Evolutionary conservation across 92 coral and sea anemone genomes (phyloP).

Genomic region (Epizoanthus scotinus): DNA sequence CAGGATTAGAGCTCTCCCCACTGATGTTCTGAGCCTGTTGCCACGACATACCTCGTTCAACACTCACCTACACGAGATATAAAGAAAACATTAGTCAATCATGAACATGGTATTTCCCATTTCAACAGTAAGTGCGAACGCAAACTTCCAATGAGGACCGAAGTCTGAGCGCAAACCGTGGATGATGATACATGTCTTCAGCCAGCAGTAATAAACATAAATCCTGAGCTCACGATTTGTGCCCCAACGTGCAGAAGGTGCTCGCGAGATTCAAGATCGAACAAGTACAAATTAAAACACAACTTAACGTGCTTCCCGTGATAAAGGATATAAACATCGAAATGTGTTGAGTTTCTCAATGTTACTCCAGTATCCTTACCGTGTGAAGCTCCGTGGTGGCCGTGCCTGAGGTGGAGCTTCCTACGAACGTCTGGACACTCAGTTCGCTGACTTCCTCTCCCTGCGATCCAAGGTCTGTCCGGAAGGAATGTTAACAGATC

Average conservation of each 20-base stretch:
- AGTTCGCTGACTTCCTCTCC: constrained; percentile 88
- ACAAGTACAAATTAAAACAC: too few species aligned
- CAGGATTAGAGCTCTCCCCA: constrained; percentile 57
- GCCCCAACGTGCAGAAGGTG: not conserved
- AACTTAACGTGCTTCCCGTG: too few species aligned
- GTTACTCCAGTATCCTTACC: constrained; percentile 38
- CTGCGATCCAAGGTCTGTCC: constrained; percentile 92
- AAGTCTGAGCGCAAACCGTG: not conserved
- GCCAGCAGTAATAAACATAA: too few species aligned
- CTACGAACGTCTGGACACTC: constrained; percentile 83
- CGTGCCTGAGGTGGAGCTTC: constrained; percentile 63
- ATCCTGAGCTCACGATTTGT: too few species aligned
- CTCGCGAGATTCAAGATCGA: too few species aligned
- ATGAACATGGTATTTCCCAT: not conserved
- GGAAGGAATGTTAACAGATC: not conserved
- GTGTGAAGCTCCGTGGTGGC: constrained; percentile 97
- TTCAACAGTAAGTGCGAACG: too few species aligned
- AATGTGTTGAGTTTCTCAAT: too few species aligned
- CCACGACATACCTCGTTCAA: constrained; percentile 97
- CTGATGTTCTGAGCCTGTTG: constrained; percentile 68
- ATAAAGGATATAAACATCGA: too few species aligned
- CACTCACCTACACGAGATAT: constrained; percentile 67
- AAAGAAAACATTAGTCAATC: not conserved
- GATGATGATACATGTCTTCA: not conserved
- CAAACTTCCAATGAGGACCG: not conserved